Evolutionary conservation across 1,140 invertebrate species (phyloP), one percentile per base, ranked within the genome.

Genomic region (Chironomus striatipennis): DNA sequence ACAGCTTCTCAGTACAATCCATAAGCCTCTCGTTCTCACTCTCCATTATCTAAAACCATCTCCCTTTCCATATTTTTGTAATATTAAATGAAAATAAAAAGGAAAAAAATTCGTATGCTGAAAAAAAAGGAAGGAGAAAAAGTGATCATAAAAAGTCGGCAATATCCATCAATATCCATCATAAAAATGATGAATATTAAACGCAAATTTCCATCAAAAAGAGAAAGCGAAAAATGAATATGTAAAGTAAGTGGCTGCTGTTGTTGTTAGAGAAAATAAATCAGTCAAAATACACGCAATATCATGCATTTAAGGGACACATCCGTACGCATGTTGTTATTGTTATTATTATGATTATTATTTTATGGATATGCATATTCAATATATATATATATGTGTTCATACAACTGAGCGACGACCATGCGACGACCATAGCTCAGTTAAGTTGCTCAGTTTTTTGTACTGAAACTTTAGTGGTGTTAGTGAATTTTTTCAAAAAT

Each of bases 131-230:
- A 15, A 57, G n/a, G n/a, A n/a, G 47, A 15, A 57, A 57, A 57
- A n/a, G 12, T 57, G n/a, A n/a, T 57, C 47, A 57, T n/a, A 57
- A 57, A 57, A 57, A 57, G 43, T 47, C 15, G 43, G 43, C 43
- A 47, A 47, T 47, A 57, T 57, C 47, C 47, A 57, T 57, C 43
- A 47, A 47, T 47, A 57, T 57, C 47, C 47, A 57, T 57, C 47
- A 57, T 57, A 57, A 57, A 57, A 57, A 57, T 57, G 47, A 57
- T 57, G 47, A 57, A 57, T 57, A 57, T 57, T 57, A 57, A 57
- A n/a, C 47, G 12, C 47, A 57, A 57, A 15, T 57, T 57, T 57
- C 47, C 47, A 57, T 57, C 47, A n/a, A 34, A 34, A 34, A 34
- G 24, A 34, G 24, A 34, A 34, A 34, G 24, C 24, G 24, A 34